Percentiles rank a stretch among this genome's conserved stretches.
Conservation (phyloP, 2,113 vertebrate genomes). For the Psammodynastes pulverulentus region DNA sequence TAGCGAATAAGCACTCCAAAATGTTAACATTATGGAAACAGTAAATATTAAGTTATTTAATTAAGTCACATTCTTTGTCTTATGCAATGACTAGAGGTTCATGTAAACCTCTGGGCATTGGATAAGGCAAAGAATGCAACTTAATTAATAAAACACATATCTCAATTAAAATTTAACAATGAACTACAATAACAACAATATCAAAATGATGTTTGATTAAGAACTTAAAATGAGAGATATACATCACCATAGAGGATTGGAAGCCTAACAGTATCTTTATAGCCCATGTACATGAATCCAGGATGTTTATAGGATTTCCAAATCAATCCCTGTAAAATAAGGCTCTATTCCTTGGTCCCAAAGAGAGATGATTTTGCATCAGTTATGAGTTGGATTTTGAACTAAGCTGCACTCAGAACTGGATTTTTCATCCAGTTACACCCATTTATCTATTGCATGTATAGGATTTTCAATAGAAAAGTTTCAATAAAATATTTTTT, state of each 20-base stretch:
- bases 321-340: neutral
- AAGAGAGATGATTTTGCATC: neutral
- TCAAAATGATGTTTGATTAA: neutral
- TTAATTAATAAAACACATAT: neutral
- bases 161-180: neutral
- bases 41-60: neutral
- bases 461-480: neutral
- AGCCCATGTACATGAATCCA: neutral
- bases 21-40: conserved; percentile 11
- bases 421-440: neutral
- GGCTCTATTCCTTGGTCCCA: neutral
- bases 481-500: no score
- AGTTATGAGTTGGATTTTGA: no score
- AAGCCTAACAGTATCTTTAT: neutral
- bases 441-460: neutral
- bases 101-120: neutral
- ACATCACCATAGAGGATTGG: neutral
- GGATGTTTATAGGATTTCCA: neutral
- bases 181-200: neutral
- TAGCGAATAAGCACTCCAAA: conserved; percentile 5
- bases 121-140: no score
- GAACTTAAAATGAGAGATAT: neutral
- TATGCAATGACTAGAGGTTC: neutral
- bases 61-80: neutral
- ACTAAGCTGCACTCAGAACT: no score